These are phyloP conservation scores for Triops cancriformis DNA, from an alignment of 1,140 invertebrate genomes.

Conservation along the genomic window DNA sequence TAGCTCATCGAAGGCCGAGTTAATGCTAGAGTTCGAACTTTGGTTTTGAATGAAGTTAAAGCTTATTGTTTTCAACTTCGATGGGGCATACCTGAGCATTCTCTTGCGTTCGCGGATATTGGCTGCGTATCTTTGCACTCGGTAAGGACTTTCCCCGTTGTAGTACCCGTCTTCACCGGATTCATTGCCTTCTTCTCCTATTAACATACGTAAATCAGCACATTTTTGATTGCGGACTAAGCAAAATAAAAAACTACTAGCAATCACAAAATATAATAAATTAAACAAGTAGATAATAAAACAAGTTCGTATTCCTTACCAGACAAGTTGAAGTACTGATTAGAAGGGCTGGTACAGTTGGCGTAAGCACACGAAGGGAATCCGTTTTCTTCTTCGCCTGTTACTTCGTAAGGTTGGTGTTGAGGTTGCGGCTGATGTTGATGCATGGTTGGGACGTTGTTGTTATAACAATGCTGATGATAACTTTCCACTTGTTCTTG, in stretches of 20 bases:
- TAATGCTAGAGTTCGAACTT: slow-evolving; percentile 63
- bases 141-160: slow-evolving; percentile 62
- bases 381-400: neutral
- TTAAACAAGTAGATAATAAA: neutral
- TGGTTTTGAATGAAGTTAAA: neutral
- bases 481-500: neutral
- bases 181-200: slow-evolving; percentile 24
- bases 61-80: neutral
- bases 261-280: too few species aligned
- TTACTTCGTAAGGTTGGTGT: neutral
- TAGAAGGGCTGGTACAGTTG: neutral
- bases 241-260: too few species aligned
- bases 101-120: slow-evolving; percentile 89
- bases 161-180: slow-evolving; percentile 41
- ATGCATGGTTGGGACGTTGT: neutral
- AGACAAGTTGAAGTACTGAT: slow-evolving; percentile 4
- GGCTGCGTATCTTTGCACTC: slow-evolving; percentile 78
- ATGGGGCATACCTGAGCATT: slow-evolving; percentile 73
- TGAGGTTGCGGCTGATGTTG: neutral
- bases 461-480: neutral
- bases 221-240: neutral
- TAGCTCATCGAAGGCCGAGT: slow-evolving; percentile 94
- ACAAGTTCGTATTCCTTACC: neutral
- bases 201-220: neutral
- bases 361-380: neutral